These are phyloP conservation scores for Podarcis cretensis DNA, from an alignment of 2,113 vertebrate species.

Conservation along the genomic window DNA sequence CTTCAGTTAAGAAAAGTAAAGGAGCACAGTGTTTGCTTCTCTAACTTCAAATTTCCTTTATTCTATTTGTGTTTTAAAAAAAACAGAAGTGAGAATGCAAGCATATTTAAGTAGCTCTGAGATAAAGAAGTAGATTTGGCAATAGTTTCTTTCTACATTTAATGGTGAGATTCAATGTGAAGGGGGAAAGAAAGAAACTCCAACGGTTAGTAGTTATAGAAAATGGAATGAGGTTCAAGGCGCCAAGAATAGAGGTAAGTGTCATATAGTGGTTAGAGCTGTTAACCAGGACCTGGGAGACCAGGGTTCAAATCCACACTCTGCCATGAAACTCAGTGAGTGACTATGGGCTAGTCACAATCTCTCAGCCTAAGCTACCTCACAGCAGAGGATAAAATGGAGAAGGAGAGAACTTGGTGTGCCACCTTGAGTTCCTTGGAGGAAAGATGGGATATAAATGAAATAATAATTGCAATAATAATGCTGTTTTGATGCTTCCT, in stretches of 20 bases:
- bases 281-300: no score
- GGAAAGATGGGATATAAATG: no score
- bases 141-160: neutral
- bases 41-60: neutral
- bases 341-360: no score
- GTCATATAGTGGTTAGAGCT: no score
- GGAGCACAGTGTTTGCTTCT: neutral
- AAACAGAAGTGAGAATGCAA: neutral
- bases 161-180: neutral
- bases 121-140: conserved; percentile 13
- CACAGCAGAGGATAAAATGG: no score
- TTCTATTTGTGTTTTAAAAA: neutral
- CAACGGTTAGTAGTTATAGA: neutral
- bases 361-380: no score
- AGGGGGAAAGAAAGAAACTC: neutral
- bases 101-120: neutral
- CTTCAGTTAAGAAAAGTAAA: neutral
- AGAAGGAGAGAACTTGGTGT: no score
- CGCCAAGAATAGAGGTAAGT: no score
- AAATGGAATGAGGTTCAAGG: neutral
- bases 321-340: no score
- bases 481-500: neutral
- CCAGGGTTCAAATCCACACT: no score
- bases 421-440: no score
- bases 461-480: no score